Percentiles rank a stretch among this genome's conserved stretches.
These are phyloP conservation scores for Marronus borbonicus DNA, from an alignment of 2,888 invertebrate genomes.

Conservation along the genomic window DNA sequence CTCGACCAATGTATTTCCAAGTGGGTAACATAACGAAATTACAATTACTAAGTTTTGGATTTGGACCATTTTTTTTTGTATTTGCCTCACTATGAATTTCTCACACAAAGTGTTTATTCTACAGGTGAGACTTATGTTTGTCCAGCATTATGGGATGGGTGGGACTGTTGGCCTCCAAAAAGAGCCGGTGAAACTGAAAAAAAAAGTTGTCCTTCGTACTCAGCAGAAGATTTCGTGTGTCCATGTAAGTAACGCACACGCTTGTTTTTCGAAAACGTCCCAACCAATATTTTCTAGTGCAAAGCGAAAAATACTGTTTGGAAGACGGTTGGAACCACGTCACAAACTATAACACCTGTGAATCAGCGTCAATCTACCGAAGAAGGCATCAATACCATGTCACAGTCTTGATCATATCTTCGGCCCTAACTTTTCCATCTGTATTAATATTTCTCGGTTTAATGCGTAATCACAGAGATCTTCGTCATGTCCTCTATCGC, in stretches of 20 bases:
- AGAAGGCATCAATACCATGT: constrained; percentile 74
- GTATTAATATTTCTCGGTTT: constrained; percentile 74
- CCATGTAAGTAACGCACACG: not conserved
- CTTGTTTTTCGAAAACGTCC: no score
- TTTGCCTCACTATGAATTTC: no score
- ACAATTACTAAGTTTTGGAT: no score
- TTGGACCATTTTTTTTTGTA: no score
- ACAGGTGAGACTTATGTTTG: constrained; percentile 66
- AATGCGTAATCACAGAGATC: constrained; percentile 65
- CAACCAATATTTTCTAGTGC: constrained; percentile 69
- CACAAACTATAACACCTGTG: constrained; percentile 76
- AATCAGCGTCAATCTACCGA: constrained; percentile 72
- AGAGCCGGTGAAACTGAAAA: constrained; percentile 68
- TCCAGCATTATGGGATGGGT: constrained; percentile 77
- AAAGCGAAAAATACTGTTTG: constrained; percentile 74
- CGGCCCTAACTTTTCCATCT: constrained; percentile 74
- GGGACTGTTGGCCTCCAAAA: constrained; percentile 75
- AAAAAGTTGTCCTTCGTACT: constrained; percentile 72
- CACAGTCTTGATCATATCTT: constrained; percentile 72
- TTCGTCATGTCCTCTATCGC: constrained; percentile 74
- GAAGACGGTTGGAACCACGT: constrained; percentile 74
- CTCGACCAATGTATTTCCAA: constrained; percentile 59
- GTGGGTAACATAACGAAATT: constrained; percentile 47
- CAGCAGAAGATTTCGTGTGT: constrained; percentile 54
- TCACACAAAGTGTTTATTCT: constrained; percentile 35